Conservation (phyloP, 2,888 invertebrate genomes). For the Chrysolina haemoptera region DNA sequence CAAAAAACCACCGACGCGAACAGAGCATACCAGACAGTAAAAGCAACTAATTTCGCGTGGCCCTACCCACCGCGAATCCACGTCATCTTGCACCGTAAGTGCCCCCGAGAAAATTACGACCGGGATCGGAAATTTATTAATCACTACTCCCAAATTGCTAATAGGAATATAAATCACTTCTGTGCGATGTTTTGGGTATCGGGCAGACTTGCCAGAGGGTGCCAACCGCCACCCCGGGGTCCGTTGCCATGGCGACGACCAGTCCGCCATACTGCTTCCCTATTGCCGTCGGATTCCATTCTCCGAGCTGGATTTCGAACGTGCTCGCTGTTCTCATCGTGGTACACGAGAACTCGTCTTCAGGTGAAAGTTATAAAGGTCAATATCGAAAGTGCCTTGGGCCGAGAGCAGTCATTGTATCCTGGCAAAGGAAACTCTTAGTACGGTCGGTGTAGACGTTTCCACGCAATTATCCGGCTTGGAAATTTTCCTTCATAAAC, state of each 20-base stretch:
- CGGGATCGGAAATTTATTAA: slow-evolving; percentile 49
- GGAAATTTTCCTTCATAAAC: too few species aligned
- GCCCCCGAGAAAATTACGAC: slow-evolving; percentile 18
- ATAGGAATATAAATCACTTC: slow-evolving; percentile 57
- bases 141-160: slow-evolving; percentile 55
- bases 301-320: slow-evolving; percentile 32
- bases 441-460: too few species aligned
- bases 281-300: slow-evolving; percentile 48
- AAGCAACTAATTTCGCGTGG: slow-evolving; percentile 5
- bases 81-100: slow-evolving; percentile 13
- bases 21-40: neutral
- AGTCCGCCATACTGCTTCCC: slow-evolving; percentile 63
- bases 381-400: slow-evolving; percentile 4
- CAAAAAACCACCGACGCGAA: slow-evolving; percentile 1
- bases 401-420: slow-evolving; percentile 28
- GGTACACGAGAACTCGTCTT: neutral
- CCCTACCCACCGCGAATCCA: slow-evolving; percentile 22
- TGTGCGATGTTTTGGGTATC: slow-evolving; percentile 55
- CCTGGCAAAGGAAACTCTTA: slow-evolving; percentile 24
- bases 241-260: slow-evolving; percentile 66
- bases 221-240: slow-evolving; percentile 63
- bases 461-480: too few species aligned
- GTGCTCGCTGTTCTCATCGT: neutral
- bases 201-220: slow-evolving; percentile 50
- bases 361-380: slow-evolving; percentile 13